A percentile compares a stretch with the other conserved stretches of the same genome.
Conservation (phyloP, 2,888 invertebrate species). For the Chymomyza amoena region DNA sequence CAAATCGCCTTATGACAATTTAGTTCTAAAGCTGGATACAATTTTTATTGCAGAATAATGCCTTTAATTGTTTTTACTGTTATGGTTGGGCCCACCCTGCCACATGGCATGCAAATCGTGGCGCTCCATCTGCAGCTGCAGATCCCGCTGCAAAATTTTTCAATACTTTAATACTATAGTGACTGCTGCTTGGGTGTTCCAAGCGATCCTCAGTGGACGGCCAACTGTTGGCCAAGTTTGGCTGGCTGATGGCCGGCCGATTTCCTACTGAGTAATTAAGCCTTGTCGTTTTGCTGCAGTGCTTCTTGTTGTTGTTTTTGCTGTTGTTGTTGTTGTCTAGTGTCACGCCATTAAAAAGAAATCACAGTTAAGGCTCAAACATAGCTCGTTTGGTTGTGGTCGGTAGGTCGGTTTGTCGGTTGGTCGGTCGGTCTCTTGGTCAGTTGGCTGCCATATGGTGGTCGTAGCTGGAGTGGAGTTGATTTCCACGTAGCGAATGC, state of each 20-base stretch:
- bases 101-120: slow-evolving; percentile 60
- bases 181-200: slow-evolving; percentile 63
- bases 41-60: slow-evolving; percentile 73
- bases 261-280: slow-evolving; percentile 71
- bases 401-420: slow-evolving; percentile 34
- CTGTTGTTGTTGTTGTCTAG: slow-evolving; percentile 55
- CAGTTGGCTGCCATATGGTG: slow-evolving; percentile 31
- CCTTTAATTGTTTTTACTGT: slow-evolving; percentile 64
- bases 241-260: slow-evolving; percentile 53
- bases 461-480: slow-evolving; percentile 36
- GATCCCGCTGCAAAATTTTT: slow-evolving; percentile 28
- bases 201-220: slow-evolving; percentile 37
- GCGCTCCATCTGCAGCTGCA: slow-evolving; percentile 43
- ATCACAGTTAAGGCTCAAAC: slow-evolving; percentile 63
- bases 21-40: slow-evolving; percentile 52
- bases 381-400: slow-evolving; percentile 19
- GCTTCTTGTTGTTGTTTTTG: slow-evolving; percentile 15
- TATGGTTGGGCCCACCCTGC: slow-evolving; percentile 19
- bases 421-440: slow-evolving; percentile 16
- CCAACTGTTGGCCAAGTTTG: slow-evolving; percentile 6
- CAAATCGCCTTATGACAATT: slow-evolving; percentile 74
- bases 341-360: slow-evolving; percentile 72
- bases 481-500: slow-evolving; percentile 64
- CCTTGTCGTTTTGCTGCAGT: slow-evolving; percentile 55
- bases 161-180: background rate